phyloP scores from a whole-genome alignment of 2,113 vertebrate species.

The Martes martes region DNA sequence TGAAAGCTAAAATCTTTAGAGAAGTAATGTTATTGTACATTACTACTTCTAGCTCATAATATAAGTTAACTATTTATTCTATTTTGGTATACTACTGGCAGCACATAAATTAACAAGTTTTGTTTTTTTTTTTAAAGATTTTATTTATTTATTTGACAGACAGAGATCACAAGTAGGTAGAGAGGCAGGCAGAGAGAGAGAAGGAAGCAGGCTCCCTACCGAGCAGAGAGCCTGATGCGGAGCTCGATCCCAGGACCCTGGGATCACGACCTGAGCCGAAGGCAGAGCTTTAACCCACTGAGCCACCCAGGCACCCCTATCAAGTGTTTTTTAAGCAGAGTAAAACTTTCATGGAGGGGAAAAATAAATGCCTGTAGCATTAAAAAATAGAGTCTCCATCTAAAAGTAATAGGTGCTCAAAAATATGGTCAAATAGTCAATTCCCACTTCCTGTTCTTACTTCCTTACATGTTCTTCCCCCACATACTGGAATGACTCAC shows the following conservation, averaged over 20 bases:
- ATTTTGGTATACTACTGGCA: background rate
- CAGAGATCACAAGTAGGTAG: too few relatives aligned
- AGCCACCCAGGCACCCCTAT: background rate
- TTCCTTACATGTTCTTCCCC: background rate
- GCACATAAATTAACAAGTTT: background rate
- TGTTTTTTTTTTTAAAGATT: too few relatives aligned
- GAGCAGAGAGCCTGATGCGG: too few relatives aligned
- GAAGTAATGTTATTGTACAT: background rate
- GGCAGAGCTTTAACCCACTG: too few relatives aligned
- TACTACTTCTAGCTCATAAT: background rate
- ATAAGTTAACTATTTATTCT: background rate
- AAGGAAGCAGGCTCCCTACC: too few relatives aligned
- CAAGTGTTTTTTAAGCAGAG: background rate
- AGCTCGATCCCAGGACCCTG: too few relatives aligned
- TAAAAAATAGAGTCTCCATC: background rate
- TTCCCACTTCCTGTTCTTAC: background rate
- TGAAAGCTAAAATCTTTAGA: background rate
- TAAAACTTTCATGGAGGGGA: background rate
- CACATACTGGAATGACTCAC: background rate
- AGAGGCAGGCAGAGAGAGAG: too few relatives aligned
- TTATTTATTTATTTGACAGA: too few relatives aligned
- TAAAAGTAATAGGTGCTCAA: background rate
- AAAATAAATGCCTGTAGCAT: background rate
- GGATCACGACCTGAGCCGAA: too few relatives aligned
- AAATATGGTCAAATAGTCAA: background rate